Base-by-base conservation (phyloP, 2,888 invertebrate species). In the Crematogaster levior region DNA sequence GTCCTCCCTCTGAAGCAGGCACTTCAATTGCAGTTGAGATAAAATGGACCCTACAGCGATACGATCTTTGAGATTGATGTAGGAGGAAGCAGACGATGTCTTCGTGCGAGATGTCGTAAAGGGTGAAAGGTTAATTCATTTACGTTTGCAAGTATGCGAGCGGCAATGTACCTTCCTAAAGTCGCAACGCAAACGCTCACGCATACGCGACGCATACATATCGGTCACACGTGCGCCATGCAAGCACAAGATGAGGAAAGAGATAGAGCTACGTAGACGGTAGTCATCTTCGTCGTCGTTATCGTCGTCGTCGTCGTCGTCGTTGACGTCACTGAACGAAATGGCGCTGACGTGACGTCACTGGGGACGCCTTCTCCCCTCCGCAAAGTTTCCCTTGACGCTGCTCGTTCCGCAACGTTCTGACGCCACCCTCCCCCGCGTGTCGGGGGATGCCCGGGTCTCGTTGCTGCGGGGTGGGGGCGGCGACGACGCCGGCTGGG, bases 261-360 rank as follows among this genome's bases (percentile, higher is more conserved):
- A 48, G 37, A 43, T 63, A 73, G 65, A 80, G 80, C 34, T 66
- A 77, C 58, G 84, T 79, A 82, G 80, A 82, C 79, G 75, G 65
- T 65, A 83, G 83, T 80, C 65, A 56, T 68, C 85, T 85, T 84
- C 65, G 87, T 63, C 40, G 46, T 48, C 75, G 84, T 85, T 66
- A 86, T 91, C 74, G 90, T 70, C 82, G 86, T 84, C 83, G 90
- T 86, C 89, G 90, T 90, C 88, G 89, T 90, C 88, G 89, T 86
- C 82, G 84, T 85, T 95, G 94, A 95, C 95, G 95, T 95, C 95
- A 95, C 93, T 88, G 93, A 93, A 90, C 93, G 95, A 95, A 94
- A 95, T 95, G 95, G 95, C 95, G 94, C 86, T 89, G 91, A 91
- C 89, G 93, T 95, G 95, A 95, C 95, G 95, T 95, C 95, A 95